phyloP scores from a whole-genome alignment of 2,113 vertebrate species.

The Anguilla rostrata region DNA sequence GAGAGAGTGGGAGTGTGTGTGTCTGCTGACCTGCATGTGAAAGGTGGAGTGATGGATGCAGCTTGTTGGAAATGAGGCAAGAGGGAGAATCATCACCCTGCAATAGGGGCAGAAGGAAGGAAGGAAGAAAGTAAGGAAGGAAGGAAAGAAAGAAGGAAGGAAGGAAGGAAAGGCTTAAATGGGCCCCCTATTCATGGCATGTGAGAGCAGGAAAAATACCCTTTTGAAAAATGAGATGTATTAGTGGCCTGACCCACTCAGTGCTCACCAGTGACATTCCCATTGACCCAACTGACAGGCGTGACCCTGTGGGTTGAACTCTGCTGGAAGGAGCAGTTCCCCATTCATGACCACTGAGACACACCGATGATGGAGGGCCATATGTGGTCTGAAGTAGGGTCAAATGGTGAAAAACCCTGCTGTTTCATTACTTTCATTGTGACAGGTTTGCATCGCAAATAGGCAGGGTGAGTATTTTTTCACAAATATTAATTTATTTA shows the following conservation, averaged over 20 bases:
- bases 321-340: background rate
- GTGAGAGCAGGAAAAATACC: background rate
- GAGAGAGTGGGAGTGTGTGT: background rate
- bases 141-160: background rate
- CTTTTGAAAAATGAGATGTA: constrained; percentile 7
- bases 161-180: background rate
- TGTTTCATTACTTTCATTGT: background rate
- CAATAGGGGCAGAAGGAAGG: background rate
- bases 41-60: constrained; percentile 21
- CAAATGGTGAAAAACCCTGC: background rate
- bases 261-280: background rate
- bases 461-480: background rate
- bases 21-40: background rate
- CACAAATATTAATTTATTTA: background rate
- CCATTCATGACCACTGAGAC: background rate
- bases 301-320: background rate
- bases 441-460: background rate
- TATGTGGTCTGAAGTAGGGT: background rate
- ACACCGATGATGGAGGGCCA: background rate
- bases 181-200: background rate
- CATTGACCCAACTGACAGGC: background rate
- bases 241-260: background rate
- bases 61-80: constrained; percentile 7
- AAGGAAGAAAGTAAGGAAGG: background rate
- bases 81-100: background rate